These are phyloP conservation scores for Enteromius thamalakanensis DNA, from an alignment of 2,797 vertebrate species.

Conservation along the genomic window DNA sequence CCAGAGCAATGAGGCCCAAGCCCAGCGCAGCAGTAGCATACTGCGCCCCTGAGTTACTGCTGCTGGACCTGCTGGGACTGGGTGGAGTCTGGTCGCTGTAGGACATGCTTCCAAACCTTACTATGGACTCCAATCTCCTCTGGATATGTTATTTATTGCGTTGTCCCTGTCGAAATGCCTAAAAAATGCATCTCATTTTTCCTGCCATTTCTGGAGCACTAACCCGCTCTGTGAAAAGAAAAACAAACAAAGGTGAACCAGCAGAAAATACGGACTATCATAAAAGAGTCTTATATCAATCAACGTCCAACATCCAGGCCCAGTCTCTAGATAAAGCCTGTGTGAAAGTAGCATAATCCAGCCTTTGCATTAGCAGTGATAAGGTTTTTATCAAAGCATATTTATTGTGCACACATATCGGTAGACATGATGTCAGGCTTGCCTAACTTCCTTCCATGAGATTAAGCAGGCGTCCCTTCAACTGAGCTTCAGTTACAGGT, in stretches of 20 bases:
- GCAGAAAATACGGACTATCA: not conserved
- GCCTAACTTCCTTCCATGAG: conserved; percentile 12
- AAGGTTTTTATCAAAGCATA: conserved; percentile 42
- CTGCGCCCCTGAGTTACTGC: conserved; percentile 84
- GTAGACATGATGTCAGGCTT: not conserved
- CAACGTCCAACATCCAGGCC: not conserved
- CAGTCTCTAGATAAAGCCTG: not conserved
- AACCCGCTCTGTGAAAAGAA: conserved; percentile 6
- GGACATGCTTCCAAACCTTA: conserved; percentile 56
- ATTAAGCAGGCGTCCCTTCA: conserved; percentile 10
- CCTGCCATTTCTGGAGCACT: conserved; percentile 10
- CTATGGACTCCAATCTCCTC: conserved; percentile 3
- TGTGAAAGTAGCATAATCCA: conserved; percentile 15
- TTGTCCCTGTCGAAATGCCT: not conserved
- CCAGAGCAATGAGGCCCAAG: conserved; percentile 89
- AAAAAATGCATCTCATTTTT: not conserved
- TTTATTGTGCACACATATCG: conserved; percentile 33
- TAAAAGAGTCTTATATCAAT: conserved; percentile 18
- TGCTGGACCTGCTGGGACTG: conserved; percentile 51
- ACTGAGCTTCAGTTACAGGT: conserved; percentile 36
- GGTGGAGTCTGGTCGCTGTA: conserved; percentile 50
- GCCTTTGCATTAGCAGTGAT: conserved; percentile 41
- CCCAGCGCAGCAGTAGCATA: conserved; percentile 93
- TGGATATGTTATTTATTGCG: too few relatives aligned
- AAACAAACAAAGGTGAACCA: not conserved